phyloP scores from a whole-genome alignment of 1,140 invertebrate species.

The Telenomus remus region DNA sequence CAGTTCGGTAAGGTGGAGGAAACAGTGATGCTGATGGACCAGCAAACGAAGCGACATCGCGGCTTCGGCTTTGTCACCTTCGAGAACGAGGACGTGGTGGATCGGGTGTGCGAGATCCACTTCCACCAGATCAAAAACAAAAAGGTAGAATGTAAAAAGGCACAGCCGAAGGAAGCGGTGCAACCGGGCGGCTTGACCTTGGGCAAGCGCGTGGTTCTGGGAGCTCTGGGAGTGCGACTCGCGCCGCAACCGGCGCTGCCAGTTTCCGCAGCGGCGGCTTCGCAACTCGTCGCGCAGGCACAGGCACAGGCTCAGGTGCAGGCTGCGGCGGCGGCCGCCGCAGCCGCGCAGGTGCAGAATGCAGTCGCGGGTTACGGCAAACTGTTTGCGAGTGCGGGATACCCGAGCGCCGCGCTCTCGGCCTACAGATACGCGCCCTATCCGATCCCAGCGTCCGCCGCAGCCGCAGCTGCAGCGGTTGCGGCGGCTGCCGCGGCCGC shows the following conservation, averaged over 20 bases:
- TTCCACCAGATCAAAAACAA: constrained; percentile 96
- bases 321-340: constrained; percentile 76
- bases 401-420: constrained; percentile 75
- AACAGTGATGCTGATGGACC: constrained; percentile 95
- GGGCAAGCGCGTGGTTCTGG: constrained; percentile 84
- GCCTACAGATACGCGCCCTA: constrained; percentile 85
- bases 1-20: constrained; percentile 95
- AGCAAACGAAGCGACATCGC: constrained; percentile 92
- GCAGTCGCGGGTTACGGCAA: constrained; percentile 83
- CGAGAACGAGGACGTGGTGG: constrained; percentile 92
- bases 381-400: constrained; percentile 77
- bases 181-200: constrained; percentile 83
- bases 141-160: constrained; percentile 94
- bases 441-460: constrained; percentile 79
- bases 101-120: constrained; percentile 93
- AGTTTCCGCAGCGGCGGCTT: constrained; percentile 74
- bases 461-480: constrained; percentile 77
- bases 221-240: constrained; percentile 80
- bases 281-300: constrained; percentile 76
- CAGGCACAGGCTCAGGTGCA: constrained; percentile 77
- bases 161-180: constrained; percentile 93
- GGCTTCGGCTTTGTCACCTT: constrained; percentile 95
- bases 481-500: constrained; percentile 76
- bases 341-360: constrained; percentile 78
- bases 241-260: constrained; percentile 77